These are phyloP conservation scores for Lasioglossum marginatum DNA, from an alignment of 2,888 invertebrate genomes.

Conservation along the genomic window DNA sequence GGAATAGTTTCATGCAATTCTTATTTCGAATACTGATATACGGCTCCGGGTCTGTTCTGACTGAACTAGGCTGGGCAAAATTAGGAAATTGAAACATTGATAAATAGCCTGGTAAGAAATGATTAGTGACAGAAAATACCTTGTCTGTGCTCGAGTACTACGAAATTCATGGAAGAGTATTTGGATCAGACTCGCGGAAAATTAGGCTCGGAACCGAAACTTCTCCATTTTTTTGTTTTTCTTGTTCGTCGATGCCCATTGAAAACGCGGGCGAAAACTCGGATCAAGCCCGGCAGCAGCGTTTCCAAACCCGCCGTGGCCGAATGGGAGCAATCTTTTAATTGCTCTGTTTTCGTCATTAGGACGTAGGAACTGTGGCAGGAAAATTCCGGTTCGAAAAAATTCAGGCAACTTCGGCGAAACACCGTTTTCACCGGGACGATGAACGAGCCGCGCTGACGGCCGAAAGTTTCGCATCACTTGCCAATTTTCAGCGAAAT, in stretches of 20 bases:
- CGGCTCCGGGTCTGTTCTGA: too few species aligned
- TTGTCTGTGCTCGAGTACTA: background rate
- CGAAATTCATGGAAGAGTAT: background rate
- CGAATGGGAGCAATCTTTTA: background rate
- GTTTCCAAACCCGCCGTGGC: background rate
- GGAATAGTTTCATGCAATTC: background rate
- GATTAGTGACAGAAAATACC: background rate
- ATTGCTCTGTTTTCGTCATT: slow-evolving; percentile 21
- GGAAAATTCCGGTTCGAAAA: background rate
- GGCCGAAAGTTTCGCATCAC: background rate
- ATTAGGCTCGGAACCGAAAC: background rate
- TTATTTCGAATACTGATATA: too few species aligned
- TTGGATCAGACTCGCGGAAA: background rate
- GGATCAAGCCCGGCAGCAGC: background rate
- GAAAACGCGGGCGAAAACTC: background rate
- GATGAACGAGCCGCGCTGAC: background rate
- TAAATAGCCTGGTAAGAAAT: too few species aligned
- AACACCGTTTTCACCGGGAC: background rate
- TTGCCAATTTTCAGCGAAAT: background rate
- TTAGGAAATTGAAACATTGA: too few species aligned
- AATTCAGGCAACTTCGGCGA: background rate
- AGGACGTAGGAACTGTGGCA: background rate
- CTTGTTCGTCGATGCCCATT: background rate
- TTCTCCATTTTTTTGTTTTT: background rate
- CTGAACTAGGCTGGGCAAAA: too few species aligned